These are phyloP conservation scores for Megaleporinus macrocephalus DNA, from an alignment of 2,113 vertebrate species.

Conservation along the genomic window DNA sequence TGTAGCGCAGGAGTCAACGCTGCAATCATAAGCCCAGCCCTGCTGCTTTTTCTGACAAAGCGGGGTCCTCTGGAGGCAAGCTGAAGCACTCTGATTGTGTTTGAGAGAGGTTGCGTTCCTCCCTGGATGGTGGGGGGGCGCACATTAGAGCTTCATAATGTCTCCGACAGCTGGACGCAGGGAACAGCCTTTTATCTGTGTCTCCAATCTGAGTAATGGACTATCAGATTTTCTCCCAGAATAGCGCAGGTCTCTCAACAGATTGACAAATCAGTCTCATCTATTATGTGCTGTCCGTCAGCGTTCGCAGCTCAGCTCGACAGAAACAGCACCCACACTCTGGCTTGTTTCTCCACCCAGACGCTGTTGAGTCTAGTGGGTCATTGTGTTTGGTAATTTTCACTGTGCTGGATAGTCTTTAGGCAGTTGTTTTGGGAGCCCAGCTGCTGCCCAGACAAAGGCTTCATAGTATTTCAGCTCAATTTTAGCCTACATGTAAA, in stretches of 20 bases:
- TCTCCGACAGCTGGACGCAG: slow-evolving; percentile 58
- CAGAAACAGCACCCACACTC: background rate
- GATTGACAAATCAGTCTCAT: slow-evolving; percentile 53
- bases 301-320: background rate
- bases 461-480: no score
- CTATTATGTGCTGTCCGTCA: slow-evolving; percentile 42
- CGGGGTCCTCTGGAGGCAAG: slow-evolving; percentile 50
- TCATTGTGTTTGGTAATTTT: no score
- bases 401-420: no score
- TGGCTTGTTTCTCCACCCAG: no score
- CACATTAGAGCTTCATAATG: slow-evolving; percentile 69
- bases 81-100: slow-evolving; percentile 61
- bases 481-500: no score
- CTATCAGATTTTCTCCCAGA: slow-evolving; percentile 55
- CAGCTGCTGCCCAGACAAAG: no score
- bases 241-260: slow-evolving; percentile 54
- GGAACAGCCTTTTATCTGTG: slow-evolving; percentile 64
- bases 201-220: slow-evolving; percentile 73
- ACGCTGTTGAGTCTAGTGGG: no score
- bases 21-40: background rate
- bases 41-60: background rate
- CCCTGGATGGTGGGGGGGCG: slow-evolving; percentile 58
- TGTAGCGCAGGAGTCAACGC: background rate
- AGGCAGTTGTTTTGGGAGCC: no score
- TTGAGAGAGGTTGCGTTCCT: slow-evolving; percentile 57